phyloP scores from a whole-genome alignment of 2,797 vertebrate species.

The Syngnathus rostellatus region DNA sequence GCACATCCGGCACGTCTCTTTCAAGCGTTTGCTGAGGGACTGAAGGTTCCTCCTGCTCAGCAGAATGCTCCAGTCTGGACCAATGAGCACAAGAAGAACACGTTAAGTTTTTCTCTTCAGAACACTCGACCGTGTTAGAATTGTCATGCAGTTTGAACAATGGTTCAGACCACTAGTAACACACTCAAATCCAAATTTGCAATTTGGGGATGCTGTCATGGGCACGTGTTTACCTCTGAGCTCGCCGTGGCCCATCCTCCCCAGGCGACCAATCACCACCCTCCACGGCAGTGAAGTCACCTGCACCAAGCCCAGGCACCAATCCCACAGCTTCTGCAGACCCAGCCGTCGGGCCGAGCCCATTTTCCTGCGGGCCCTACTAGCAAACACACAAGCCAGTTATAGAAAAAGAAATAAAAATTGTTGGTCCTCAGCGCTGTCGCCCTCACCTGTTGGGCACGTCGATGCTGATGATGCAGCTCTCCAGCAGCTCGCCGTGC shows the following conservation, averaged over 20 bases:
- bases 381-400: not conserved
- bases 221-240: slow-evolving; percentile 76
- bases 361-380: slow-evolving; percentile 95
- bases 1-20: slow-evolving; percentile 96
- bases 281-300: slow-evolving; percentile 98
- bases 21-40: slow-evolving; percentile 90
- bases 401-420: no score
- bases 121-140: no score
- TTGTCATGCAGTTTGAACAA: no score
- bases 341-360: slow-evolving; percentile 89
- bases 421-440: no score
- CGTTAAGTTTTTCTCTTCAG: no score
- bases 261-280: slow-evolving; percentile 97
- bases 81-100: not conserved
- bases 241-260: slow-evolving; percentile 95
- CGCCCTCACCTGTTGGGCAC: slow-evolving; percentile 85
- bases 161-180: no score
- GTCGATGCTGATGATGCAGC: slow-evolving; percentile 94
- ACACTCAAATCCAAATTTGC: no score
- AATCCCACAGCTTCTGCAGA: slow-evolving; percentile 97
- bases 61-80: slow-evolving; percentile 91
- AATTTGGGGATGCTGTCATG: not conserved
- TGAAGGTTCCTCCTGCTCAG: slow-evolving; percentile 94
- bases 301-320: slow-evolving; percentile 93
- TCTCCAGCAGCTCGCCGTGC: slow-evolving; percentile 94